These are phyloP conservation scores for Spodoptera littoralis DNA, from an alignment of 2,888 invertebrate genomes.

Conservation along the genomic window DNA sequence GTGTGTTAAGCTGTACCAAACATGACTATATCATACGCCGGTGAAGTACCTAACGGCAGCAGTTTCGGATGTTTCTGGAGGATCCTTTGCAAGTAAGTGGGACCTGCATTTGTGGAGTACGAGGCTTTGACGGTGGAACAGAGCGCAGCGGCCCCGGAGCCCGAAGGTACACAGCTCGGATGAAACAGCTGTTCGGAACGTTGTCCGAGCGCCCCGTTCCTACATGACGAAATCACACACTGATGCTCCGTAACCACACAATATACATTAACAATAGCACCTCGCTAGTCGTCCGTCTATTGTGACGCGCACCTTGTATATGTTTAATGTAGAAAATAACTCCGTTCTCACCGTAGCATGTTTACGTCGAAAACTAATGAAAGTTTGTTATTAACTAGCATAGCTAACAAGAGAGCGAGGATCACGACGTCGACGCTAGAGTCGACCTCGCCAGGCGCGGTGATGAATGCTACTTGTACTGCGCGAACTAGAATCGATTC, in stretches of 20 bases:
- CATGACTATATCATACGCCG: constrained; percentile 97
- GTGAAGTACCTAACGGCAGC: constrained; percentile 97
- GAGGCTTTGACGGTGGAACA: constrained; percentile 58
- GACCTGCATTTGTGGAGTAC: constrained; percentile 56
- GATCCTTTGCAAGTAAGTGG: constrained; percentile 94
- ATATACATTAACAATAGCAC: constrained; percentile 69
- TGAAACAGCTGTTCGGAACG: constrained; percentile 79
- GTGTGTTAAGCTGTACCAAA: constrained; percentile 76
- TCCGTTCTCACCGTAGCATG: constrained; percentile 49
- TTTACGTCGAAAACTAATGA: constrained; percentile 62
- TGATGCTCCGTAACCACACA: constrained; percentile 65
- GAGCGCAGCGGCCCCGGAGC: constrained; percentile 50
- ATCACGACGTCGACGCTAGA: constrained; percentile 48
- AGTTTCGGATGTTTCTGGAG: constrained; percentile 98
- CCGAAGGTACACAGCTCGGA: constrained; percentile 38
- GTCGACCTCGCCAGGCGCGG: constrained; percentile 68
- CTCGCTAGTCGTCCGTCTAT: constrained; percentile 61
- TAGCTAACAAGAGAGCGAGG: constrained; percentile 53
- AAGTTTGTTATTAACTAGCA: constrained; percentile 64
- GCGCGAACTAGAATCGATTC: constrained; percentile 64
- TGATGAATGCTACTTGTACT: constrained; percentile 70
- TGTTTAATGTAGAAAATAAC: constrained; percentile 64
- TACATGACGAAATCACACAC: constrained; percentile 68
- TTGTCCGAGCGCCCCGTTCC: constrained; percentile 57
- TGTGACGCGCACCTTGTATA: constrained; percentile 64